Evolutionary conservation across 2,113 vertebrate species (phyloP).

Genomic region (Microcebus griseorufus): DNA sequence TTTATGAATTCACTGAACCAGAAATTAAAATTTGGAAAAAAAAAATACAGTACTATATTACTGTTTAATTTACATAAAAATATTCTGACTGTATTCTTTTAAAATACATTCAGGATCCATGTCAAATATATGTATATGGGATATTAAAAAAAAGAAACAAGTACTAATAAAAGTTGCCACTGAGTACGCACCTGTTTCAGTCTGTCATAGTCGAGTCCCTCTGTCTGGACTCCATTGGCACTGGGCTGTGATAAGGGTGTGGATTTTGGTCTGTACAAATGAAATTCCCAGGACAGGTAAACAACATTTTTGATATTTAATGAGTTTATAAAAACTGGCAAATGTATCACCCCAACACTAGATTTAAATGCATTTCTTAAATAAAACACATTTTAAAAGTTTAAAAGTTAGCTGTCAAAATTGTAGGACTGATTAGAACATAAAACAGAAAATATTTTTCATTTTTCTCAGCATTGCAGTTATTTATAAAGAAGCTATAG

Average conservation of each 20-base stretch:
- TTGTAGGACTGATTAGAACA: background rate
- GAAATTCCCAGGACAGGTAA: slow-evolving; percentile 64
- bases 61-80: background rate
- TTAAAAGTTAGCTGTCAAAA: background rate
- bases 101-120: background rate
- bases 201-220: slow-evolving; percentile 96
- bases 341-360: background rate
- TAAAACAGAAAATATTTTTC: background rate
- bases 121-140: fast-evolving
- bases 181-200: slow-evolving; percentile 93
- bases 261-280: slow-evolving; percentile 93
- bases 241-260: slow-evolving; percentile 93
- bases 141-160: background rate
- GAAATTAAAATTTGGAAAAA: background rate
- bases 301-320: background rate
- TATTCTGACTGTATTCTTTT: background rate
- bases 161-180: background rate
- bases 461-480: background rate
- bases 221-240: slow-evolving; percentile 97
- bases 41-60: fast-evolving
- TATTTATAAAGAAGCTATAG: slow-evolving; percentile 10
- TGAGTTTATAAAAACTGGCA: background rate
- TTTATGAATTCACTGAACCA: background rate
- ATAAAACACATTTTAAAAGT: background rate
- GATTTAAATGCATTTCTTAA: slow-evolving; percentile 6